Evolutionary conservation across 2,888 invertebrate genomes (phyloP).

Genomic region (Esperia sulphurella): DNA sequence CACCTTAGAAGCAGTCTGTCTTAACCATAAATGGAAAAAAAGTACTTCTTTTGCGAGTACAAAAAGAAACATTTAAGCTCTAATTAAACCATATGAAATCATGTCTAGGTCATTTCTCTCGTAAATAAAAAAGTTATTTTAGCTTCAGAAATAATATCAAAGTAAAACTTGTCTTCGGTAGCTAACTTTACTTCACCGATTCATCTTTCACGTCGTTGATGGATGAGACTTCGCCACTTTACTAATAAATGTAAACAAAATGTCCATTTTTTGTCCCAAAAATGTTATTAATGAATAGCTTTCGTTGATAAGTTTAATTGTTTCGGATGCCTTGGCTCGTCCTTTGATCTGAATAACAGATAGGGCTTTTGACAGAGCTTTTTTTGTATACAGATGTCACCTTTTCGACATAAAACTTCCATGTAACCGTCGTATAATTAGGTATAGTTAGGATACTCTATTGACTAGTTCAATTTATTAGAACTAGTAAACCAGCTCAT

Average conservation of each 20-base stretch:
- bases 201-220: conserved; percentile 62
- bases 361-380: conserved; percentile 23
- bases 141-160: conserved; percentile 27
- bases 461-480: too few relatives aligned
- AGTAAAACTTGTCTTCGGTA: conserved; percentile 27
- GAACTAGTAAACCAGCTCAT: too few relatives aligned
- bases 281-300: conserved; percentile 63
- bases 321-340: conserved; percentile 46
- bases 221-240: conserved; percentile 64
- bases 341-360: conserved; percentile 47
- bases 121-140: too few relatives aligned
- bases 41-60: too few relatives aligned
- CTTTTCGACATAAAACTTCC: conserved; percentile 37
- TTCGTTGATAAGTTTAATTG: conserved; percentile 66
- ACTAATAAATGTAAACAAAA: conserved; percentile 78
- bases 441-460: not conserved
- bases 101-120: too few relatives aligned
- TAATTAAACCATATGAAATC: too few relatives aligned
- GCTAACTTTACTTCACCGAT: conserved; percentile 43
- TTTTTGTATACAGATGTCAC: conserved; percentile 40
- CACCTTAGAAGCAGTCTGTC: too few relatives aligned
- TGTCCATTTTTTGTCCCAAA: conserved; percentile 54
- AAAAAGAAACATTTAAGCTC: too few relatives aligned
- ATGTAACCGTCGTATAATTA: conserved; percentile 1
- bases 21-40: too few relatives aligned